A percentile compares a stretch with the other conserved stretches of the same genome.
Conservation (phyloP, 2,888 invertebrate species). For the Drepanosiphum platanoidis region DNA sequence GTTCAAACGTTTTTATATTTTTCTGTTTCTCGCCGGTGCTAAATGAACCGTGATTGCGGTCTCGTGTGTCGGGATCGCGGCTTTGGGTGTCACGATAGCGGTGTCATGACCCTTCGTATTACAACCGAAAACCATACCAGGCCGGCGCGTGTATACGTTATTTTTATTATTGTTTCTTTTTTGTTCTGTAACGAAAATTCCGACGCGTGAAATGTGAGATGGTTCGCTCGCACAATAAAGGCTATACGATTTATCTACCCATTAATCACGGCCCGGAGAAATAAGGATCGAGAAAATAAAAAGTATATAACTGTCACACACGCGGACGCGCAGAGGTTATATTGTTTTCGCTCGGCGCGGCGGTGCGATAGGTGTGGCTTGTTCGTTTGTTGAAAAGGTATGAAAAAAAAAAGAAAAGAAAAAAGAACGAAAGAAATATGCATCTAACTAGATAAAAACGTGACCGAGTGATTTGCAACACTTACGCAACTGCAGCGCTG, state of each 20-base stretch:
- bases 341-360: constrained; percentile 32
- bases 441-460: constrained; percentile 51
- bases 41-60: constrained; percentile 40
- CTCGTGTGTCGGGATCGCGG: constrained; percentile 20
- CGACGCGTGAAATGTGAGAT: constrained; percentile 21
- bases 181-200: constrained; percentile 25
- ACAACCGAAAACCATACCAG: constrained; percentile 20
- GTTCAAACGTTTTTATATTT: not conserved
- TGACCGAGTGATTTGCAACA: constrained; percentile 57
- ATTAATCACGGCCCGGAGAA: constrained; percentile 39
- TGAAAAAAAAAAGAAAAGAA: not conserved
- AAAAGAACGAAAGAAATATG: not conserved
- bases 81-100: constrained; percentile 6
- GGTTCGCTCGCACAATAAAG: constrained; percentile 31
- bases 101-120: constrained; percentile 29
- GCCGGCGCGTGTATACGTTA: too few relatives aligned
- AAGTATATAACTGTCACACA: constrained; percentile 16
- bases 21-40: constrained; percentile 9
- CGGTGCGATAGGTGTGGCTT: constrained; percentile 25
- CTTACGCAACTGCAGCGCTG: constrained; percentile 21
- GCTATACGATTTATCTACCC: constrained; percentile 35
- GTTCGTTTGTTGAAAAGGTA: constrained; percentile 41
- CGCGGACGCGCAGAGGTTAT: not conserved
- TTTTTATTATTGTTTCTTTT: not conserved
- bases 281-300: constrained; percentile 16